Conservation (phyloP, 2,888 invertebrate genomes). For the Philaethria dido region DNA sequence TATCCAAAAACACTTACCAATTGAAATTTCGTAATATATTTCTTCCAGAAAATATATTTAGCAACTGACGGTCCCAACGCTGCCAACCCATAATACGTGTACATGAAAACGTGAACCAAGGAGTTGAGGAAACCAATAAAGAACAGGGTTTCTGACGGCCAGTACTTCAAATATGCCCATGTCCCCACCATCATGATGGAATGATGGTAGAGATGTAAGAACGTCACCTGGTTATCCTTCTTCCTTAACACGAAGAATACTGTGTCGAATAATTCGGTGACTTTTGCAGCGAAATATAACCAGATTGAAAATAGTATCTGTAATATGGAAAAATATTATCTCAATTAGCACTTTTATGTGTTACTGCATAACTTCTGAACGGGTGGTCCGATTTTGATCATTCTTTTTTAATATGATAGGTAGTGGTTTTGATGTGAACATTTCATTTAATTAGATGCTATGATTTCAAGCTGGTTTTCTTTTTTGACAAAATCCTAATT, state of each 20-base stretch:
- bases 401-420: no score
- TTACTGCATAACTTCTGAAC: no score
- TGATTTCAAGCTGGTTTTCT: no score
- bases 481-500: no score
- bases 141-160: slow-evolving; percentile 89
- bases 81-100: slow-evolving; percentile 90
- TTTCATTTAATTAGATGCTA: no score
- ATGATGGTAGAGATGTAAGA: slow-evolving; percentile 95
- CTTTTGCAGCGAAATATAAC: slow-evolving; percentile 90
- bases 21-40: slow-evolving; percentile 91
- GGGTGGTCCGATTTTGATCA: no score
- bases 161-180: slow-evolving; percentile 89
- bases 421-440: no score
- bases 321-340: slow-evolving; percentile 54
- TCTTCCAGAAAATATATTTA: slow-evolving; percentile 93
- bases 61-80: slow-evolving; percentile 89
- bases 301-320: slow-evolving; percentile 79
- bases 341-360: no score
- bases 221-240: slow-evolving; percentile 89
- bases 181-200: slow-evolving; percentile 88
- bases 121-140: slow-evolving; percentile 89
- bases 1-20: slow-evolving; percentile 84
- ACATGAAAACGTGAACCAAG: slow-evolving; percentile 92
- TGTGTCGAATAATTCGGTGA: slow-evolving; percentile 90
- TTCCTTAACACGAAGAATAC: slow-evolving; percentile 95